Percentiles rank a stretch among this genome's conserved stretches.
These are phyloP conservation scores for Patiria miniata DNA, from an alignment of 35 echinoderm and acorn worm species.

Conservation along the genomic window DNA sequence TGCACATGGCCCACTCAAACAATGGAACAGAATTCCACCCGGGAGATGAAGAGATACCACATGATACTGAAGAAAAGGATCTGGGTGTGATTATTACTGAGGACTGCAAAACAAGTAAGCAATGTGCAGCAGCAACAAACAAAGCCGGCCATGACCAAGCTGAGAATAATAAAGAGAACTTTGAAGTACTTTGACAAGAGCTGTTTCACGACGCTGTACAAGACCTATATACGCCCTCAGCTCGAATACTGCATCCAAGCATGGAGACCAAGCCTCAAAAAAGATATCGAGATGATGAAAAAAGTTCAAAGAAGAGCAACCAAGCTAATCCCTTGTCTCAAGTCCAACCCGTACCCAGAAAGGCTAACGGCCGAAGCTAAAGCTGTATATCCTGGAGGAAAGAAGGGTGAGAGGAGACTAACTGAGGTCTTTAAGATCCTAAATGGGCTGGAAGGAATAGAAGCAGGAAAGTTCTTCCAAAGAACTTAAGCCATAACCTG, in stretches of 20 bases:
- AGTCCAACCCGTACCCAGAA: neutral
- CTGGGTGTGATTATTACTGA: conserved; percentile 14
- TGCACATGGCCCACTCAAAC: conserved; percentile 1
- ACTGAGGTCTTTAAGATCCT: conserved; percentile 27
- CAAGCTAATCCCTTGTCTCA: conserved; percentile 1
- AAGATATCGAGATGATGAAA: conserved; percentile 6
- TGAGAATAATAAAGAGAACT: conserved; percentile 33
- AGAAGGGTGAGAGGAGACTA: conserved; percentile 15
- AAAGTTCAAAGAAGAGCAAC: conserved; percentile 37
- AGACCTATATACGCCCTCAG: neutral
- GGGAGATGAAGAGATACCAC: neutral
- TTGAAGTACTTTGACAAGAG: conserved; percentile 15
- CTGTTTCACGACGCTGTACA: too few species aligned
- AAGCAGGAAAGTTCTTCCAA: conserved; percentile 5
- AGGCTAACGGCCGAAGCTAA: neutral
- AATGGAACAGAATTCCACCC: neutral
- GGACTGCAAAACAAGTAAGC: neutral
- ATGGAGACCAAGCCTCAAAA: conserved; percentile 37
- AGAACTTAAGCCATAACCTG: neutral
- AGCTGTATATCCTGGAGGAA: conserved; percentile 2
- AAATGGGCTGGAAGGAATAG: conserved; percentile 23
- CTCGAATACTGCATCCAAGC: conserved; percentile 36
- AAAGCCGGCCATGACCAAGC: neutral
- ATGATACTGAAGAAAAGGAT: conserved; percentile 6
- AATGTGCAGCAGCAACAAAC: too few species aligned